Evolutionary conservation across 2,797 vertebrate species (phyloP).

Genomic region (Florisuga fusca): DNA sequence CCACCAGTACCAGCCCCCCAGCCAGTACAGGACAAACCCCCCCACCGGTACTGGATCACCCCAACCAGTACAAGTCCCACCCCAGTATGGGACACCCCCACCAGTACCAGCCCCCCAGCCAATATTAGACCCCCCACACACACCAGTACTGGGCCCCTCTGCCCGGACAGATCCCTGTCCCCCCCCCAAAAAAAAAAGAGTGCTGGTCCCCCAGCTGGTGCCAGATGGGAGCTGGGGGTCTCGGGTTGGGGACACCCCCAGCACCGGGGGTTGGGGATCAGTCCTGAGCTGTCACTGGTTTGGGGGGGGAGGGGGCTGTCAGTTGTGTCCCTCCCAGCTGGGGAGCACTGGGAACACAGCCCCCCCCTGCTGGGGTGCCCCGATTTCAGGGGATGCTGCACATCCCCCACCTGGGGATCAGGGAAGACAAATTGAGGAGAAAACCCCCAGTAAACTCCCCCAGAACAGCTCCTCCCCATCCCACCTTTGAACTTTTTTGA

Average conservation of each 20-base stretch:
- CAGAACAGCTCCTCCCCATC: background rate
- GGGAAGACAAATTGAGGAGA: background rate
- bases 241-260: background rate
- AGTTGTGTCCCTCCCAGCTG: background rate
- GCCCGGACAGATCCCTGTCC: background rate
- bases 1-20: background rate
- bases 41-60: no score
- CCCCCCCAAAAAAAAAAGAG: no score
- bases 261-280: accelerated
- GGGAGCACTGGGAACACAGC: background rate
- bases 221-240: background rate
- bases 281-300: accelerated
- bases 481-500: background rate
- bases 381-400: background rate
- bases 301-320: background rate
- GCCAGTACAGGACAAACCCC: no score
- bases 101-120: background rate
- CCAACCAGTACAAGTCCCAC: no score
- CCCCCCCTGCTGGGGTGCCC: background rate
- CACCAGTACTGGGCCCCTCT: background rate
- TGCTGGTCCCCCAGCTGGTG: background rate
- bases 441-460: background rate
- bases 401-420: no score
- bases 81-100: background rate
- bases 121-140: background rate